A percentile compares a stretch with the other conserved stretches of the same genome.
Evolutionary conservation across 2,888 invertebrate genomes (phyloP).

Genomic region (Sepioteuthis lessoniana): DNA sequence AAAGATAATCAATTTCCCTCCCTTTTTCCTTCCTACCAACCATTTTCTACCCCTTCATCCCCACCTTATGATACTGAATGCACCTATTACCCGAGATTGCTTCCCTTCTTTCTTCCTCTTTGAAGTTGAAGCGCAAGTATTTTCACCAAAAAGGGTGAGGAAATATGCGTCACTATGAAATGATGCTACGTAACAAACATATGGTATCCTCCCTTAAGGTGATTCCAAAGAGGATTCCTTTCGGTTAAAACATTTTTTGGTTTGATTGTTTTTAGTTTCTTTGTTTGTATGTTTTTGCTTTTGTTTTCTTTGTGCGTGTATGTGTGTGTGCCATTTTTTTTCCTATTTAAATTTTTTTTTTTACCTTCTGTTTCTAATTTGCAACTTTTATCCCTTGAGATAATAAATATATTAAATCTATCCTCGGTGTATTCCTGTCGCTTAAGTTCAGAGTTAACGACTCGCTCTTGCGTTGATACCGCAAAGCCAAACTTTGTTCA

Average conservation of each 20-base stretch:
- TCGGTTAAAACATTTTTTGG: background rate
- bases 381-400: background rate
- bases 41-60: background rate
- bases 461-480: background rate
- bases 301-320: no score
- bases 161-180: background rate
- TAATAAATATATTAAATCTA: background rate
- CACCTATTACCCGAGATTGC: background rate
- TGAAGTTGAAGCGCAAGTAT: constrained; percentile 14
- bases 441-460: background rate
- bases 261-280: no score
- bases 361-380: background rate
- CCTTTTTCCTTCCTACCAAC: background rate
- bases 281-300: no score
- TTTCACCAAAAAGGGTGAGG: background rate
- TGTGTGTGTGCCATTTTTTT: no score
- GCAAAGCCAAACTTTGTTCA: background rate
- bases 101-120: background rate
- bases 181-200: background rate
- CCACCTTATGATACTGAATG: background rate
- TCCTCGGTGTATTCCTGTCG: background rate
- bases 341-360: no score
- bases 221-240: background rate
- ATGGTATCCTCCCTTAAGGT: background rate
- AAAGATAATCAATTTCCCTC: background rate